These are phyloP conservation scores for Etheostoma nigrum DNA, from an alignment of 2,797 vertebrate genomes.

Conservation along the genomic window DNA sequence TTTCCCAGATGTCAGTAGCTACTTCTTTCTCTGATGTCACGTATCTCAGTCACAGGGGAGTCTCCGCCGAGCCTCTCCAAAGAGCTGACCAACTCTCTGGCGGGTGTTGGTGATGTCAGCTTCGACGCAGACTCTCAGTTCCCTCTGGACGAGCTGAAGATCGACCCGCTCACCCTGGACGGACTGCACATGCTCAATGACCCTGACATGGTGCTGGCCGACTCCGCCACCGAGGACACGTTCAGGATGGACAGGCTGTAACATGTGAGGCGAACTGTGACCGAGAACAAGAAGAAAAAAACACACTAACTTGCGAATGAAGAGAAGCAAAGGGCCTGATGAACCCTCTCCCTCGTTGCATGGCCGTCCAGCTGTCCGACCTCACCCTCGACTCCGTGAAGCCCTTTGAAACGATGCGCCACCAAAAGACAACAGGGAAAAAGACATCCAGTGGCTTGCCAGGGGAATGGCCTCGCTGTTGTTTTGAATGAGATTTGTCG, in stretches of 20 bases:
- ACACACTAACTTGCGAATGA: conserved; percentile 64
- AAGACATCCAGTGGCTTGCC: conserved; percentile 75
- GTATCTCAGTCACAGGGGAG: conserved; percentile 87
- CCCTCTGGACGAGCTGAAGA: conserved; percentile 98
- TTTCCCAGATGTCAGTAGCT: background rate
- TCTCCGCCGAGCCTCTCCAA: conserved; percentile 99
- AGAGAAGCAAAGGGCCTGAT: conserved; percentile 75
- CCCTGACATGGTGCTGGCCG: conserved; percentile 97
- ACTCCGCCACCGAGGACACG: conserved; percentile 98
- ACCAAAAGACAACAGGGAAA: conserved; percentile 68
- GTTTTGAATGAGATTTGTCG: conserved; percentile 86
- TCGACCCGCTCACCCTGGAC: conserved; percentile 97
- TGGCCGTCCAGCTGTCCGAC: conserved; percentile 83
- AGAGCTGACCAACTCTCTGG: conserved; percentile 95
- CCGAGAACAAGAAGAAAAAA: conserved; percentile 38
- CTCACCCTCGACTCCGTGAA: conserved; percentile 73
- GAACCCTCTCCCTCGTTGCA: conserved; percentile 83
- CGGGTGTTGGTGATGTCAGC: conserved; percentile 93
- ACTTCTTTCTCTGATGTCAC: conserved; percentile 34
- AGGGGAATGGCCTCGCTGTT: conserved; percentile 76
- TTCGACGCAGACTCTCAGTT: conserved; percentile 98
- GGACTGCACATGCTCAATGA: conserved; percentile 99
- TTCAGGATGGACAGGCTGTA: conserved; percentile 99
- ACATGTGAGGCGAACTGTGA: conserved; percentile 44
- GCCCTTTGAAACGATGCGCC: conserved; percentile 74